Base-by-base conservation (phyloP, 2,888 invertebrate genomes). In the Latrodectus hesperus region DNA sequence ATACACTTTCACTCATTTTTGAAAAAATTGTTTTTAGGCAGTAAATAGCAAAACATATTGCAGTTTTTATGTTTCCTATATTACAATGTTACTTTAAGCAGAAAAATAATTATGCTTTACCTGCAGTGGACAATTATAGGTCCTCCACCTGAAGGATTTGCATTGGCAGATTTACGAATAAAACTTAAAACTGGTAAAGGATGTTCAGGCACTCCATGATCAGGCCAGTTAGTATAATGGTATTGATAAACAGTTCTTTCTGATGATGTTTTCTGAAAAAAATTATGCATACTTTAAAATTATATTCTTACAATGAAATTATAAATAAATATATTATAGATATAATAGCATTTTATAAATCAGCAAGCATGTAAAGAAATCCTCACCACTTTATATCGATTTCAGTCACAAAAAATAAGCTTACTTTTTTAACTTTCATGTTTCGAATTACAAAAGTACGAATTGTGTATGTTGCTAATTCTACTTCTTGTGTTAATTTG, bases 201-300 rank as follows among this genome's bases (percentile, higher is more conserved):
- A 93, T 98, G 98, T 91, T 97, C 95, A 12, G 97, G 97, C 22
- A 97, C 97, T 89, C 97, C 98, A 93, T 99, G 98, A 93, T 99
- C 99, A 0, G 98, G 98, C 99, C 99, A 99, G 93, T 98, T 97
- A n/a, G 98, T 98, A 92, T 98, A 98, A 93, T 99, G 98, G 93
- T 97, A 98, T 92, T 98, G 98, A 71, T 89, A 89, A 55, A 98
- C 95, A 17, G 94, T 93, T 64, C 95, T 93, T 91, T 95, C 93
- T 5, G 90, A 86, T 26, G 90, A 89, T 64, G 90, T 89, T 87
- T 91, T 91, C 91, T 92, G 80, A 81, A 70, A 73, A 49, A 65
- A 14, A 60, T 4, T 17, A 71, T 49, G 9, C 49, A 51, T n/a
- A 1, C 3, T 51, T 71, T 68, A 8, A 17, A 17, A 60, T 60